Percentiles rank a stretch among this genome's conserved stretches.
Conservation (phyloP, 2,888 invertebrate genomes). For the Nebria salina region DNA sequence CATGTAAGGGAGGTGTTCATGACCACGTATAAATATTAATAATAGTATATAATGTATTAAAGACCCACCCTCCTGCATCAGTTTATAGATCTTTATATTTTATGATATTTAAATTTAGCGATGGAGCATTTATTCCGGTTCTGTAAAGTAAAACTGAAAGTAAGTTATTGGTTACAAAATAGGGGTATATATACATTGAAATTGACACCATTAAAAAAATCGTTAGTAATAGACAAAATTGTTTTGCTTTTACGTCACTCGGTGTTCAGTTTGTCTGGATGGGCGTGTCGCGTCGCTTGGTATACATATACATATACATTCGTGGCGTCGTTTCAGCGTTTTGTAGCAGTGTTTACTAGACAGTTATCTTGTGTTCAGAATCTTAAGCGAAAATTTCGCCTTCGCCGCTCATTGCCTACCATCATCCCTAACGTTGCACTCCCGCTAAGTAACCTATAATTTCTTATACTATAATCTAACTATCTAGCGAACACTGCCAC, state of each 20-base stretch:
- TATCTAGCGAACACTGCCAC: background rate
- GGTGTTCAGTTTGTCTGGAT: background rate
- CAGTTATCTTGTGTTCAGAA: slow-evolving; percentile 34
- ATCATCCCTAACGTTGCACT: background rate
- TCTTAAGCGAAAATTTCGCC: slow-evolving; percentile 28
- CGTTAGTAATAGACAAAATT: background rate
- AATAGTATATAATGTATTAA: background rate
- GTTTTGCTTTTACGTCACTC: background rate
- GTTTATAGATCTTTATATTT: too few species aligned
- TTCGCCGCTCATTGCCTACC: slow-evolving; percentile 11
- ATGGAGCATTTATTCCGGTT: too few species aligned
- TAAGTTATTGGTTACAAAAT: background rate
- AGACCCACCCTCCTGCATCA: background rate
- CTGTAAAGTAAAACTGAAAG: background rate
- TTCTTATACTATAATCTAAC: background rate
- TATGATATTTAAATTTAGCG: too few species aligned
- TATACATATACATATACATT: background rate
- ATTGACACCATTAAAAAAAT: background rate
- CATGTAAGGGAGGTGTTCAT: background rate
- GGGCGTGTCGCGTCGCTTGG: background rate
- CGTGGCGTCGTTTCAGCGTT: slow-evolving; percentile 26
- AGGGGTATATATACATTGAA: background rate
- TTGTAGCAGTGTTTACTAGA: slow-evolving; percentile 35
- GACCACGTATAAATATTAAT: background rate
- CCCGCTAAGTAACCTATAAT: slow-evolving; percentile 2